Evolutionary conservation across 2,113 vertebrate species (phyloP).

Genomic region (Nesogale talazaci): DNA sequence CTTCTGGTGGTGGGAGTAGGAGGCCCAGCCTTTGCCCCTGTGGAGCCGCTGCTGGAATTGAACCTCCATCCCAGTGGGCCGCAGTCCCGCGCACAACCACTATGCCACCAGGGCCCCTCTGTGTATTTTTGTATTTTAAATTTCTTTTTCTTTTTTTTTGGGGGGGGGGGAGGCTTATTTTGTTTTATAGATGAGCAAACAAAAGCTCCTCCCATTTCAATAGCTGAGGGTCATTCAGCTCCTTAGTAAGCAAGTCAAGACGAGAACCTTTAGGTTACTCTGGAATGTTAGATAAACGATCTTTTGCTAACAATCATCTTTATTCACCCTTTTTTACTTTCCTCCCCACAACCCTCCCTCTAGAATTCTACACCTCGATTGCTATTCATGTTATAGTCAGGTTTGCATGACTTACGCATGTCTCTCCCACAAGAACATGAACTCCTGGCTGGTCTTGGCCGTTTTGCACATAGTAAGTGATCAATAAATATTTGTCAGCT

Average conservation of each 20-base stretch:
- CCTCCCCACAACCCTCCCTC: background rate
- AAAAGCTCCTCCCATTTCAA: background rate
- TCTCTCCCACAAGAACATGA: constrained; percentile 16
- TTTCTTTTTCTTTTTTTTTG: background rate
- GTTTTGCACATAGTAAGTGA: constrained; percentile 53
- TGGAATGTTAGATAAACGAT: background rate
- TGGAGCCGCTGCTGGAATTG: too few relatives aligned
- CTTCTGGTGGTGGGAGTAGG: too few relatives aligned
- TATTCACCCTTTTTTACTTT: background rate
- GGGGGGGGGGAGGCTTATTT: too few relatives aligned
- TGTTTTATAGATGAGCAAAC: constrained; percentile 50
- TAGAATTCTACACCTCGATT: constrained; percentile 11
- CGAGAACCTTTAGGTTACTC: background rate
- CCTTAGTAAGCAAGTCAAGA: background rate
- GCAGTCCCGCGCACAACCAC: too few relatives aligned
- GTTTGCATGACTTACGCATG: background rate
- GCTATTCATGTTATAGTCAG: background rate
- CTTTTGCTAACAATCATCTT: constrained; percentile 22
- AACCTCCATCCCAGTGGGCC: too few relatives aligned
- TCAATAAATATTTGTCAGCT: constrained; percentile 34
- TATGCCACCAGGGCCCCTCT: too few relatives aligned
- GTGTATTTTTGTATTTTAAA: constrained; percentile 26
- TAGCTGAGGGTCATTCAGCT: background rate
- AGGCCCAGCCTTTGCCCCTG: too few relatives aligned
- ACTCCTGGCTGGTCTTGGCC: constrained; percentile 9